Evolutionary conservation across 2,113 vertebrate species (phyloP), one percentile per base, ranked within the genome.

Genomic region (Gallinago media): DNA sequence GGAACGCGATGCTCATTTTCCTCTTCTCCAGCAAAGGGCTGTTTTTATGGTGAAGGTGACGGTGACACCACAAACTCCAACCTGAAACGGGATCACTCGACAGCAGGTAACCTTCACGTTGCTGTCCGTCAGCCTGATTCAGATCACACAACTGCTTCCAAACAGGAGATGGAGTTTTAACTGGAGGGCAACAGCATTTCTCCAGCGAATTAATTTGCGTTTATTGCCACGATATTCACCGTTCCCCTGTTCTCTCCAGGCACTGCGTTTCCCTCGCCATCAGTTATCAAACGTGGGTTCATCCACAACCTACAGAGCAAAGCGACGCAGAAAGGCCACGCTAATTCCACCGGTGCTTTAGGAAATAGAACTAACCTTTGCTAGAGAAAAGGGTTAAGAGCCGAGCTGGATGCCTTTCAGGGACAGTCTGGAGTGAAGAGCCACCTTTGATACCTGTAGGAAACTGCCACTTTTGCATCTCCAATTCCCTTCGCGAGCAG

Each of bases 401-500:
- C 27, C 62, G 50, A 62, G 75, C 85, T 31, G 31, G 2, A 0
- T 26, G 55, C 61, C 80, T 72, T 3, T 4, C 62, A 75, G 92
- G 80, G 50, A 34, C 47, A 8, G 65, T 75, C 89, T 70, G 73
- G 66, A 88, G 76, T 7, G n/a, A 86, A 75, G 61, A 93, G 70
- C 76, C 40, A 31, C 0, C 27, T 92, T 75, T 92, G 96, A 84
- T 92, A 94, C 90, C 77, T 81, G 85, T 11, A 95, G 91, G 83
- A 95, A 96, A 84, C 92, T 90, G 83, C 79, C 44, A 13, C 22
- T 84, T 96, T 65, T 89, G 74, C 92, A 85, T 93, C 87, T 94
- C 71, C 3, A 88, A 96, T 91, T 96, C 93, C 77, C 87, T 75
- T 62, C 81, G 85, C 85, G 85, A 96, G 61, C 84, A 85, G 89